A percentile compares a stretch with the other conserved stretches of the same genome.
These are phyloP conservation scores for Kudoa iwatai DNA, from an alignment of 30 jellyfish, hydroid and myxozoan species.

Conservation along the genomic window DNA sequence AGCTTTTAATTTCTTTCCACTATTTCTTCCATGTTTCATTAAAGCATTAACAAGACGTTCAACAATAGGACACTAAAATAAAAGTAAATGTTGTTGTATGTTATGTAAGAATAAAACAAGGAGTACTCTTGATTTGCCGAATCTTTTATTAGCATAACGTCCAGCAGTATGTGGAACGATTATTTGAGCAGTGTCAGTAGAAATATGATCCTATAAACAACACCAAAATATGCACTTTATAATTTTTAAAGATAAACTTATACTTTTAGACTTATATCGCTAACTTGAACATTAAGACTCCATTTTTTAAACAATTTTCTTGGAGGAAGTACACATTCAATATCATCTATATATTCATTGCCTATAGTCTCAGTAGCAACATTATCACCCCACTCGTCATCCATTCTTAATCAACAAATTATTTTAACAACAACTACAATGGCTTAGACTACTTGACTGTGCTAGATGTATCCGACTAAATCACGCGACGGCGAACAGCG, in stretches of 20 bases:
- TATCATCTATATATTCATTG: too few species aligned
- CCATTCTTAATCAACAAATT: too few species aligned
- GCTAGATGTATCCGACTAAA: too few species aligned
- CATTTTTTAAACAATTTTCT: conserved; percentile 53
- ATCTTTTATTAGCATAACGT: conserved; percentile 52
- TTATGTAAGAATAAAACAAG: too few species aligned
- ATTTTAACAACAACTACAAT: too few species aligned
- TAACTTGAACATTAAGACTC: conserved; percentile 67
- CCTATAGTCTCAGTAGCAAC: too few species aligned
- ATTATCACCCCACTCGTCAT: too few species aligned
- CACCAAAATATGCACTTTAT: background rate
- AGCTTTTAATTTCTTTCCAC: conserved; percentile 59
- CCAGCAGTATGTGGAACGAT: conserved; percentile 81
- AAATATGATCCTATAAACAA: conserved; percentile 34
- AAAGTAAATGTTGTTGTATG: too few species aligned
- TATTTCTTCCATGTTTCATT: conserved; percentile 87
- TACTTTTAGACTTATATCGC: conserved; percentile 70
- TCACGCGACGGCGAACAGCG: too few species aligned
- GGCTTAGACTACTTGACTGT: too few species aligned
- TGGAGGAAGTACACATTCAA: too few species aligned
- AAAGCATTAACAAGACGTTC: conserved; percentile 42
- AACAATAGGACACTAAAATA: conserved; percentile 35
- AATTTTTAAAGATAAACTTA: background rate
- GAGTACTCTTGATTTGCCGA: conserved; percentile 42
- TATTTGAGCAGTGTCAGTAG: conserved; percentile 32